phyloP scores from a whole-genome alignment of 2,888 invertebrate genomes.

The Bellardia pandia region DNA sequence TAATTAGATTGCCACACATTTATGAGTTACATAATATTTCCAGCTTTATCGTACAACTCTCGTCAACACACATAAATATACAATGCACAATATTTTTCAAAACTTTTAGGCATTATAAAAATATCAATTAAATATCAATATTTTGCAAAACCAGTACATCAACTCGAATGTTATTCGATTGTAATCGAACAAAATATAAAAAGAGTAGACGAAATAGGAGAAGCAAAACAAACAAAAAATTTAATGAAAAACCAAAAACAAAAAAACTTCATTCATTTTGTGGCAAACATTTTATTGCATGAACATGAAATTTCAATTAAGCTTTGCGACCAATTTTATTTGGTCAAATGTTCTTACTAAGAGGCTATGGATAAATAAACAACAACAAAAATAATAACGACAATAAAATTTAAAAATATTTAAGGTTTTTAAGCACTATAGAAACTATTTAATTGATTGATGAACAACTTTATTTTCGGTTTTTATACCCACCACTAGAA shows the following conservation, averaged over 20 bases:
- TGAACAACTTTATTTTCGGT: background rate
- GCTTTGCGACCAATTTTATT: slow-evolving; percentile 75
- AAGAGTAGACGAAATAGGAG: background rate
- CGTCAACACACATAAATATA: background rate
- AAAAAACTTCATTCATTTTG: slow-evolving; percentile 45
- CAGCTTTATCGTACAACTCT: background rate
- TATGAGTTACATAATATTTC: background rate
- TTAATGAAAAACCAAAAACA: background rate
- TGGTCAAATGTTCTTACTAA: slow-evolving; percentile 40
- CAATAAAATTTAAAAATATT: background rate
- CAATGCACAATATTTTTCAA: background rate
- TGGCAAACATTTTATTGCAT: slow-evolving; percentile 76
- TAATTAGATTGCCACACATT: too few relatives aligned
- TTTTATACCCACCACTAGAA: background rate
- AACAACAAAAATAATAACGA: background rate
- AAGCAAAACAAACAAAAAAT: background rate
- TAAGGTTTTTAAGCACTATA: background rate
- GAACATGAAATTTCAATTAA: slow-evolving; percentile 82
- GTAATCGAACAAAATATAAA: slow-evolving; percentile 1
- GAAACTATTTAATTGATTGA: slow-evolving; percentile 38
- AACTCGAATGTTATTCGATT: slow-evolving; percentile 4
- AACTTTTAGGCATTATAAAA: slow-evolving; percentile 21
- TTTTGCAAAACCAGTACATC: slow-evolving; percentile 48
- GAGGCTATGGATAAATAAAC: background rate
- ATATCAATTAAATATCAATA: slow-evolving; percentile 59